These are phyloP conservation scores for Drosophila melanosoma DNA, from an alignment of 2,888 invertebrate genomes.

Conservation along the genomic window DNA sequence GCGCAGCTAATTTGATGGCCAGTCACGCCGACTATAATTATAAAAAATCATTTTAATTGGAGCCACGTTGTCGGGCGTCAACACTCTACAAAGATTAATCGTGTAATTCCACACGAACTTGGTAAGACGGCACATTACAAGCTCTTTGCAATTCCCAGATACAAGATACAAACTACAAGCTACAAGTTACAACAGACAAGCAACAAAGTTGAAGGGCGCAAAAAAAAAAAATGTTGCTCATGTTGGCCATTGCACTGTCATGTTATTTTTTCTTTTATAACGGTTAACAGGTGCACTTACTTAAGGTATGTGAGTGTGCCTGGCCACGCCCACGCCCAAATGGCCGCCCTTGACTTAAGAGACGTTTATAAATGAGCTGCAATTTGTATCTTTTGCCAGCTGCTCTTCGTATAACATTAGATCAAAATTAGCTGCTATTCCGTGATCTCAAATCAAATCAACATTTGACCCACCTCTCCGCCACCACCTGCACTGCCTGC, in stretches of 20 bases:
- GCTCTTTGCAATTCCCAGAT: slow-evolving; percentile 12
- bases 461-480: background rate
- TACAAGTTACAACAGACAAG: background rate
- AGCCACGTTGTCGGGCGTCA: slow-evolving; percentile 52
- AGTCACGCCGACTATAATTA: slow-evolving; percentile 62
- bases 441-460: slow-evolving; percentile 53
- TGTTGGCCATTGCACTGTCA: slow-evolving; percentile 32
- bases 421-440: slow-evolving; percentile 62
- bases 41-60: slow-evolving; percentile 78
- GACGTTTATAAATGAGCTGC: slow-evolving; percentile 65
- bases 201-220: slow-evolving; percentile 38
- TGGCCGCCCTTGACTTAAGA: slow-evolving; percentile 7
- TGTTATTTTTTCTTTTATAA: slow-evolving; percentile 62
- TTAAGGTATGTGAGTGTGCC: slow-evolving; percentile 24
- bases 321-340: slow-evolving; percentile 23
- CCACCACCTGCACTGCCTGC: background rate
- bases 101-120: slow-evolving; percentile 52
- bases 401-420: slow-evolving; percentile 62
- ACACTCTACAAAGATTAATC: slow-evolving; percentile 67
- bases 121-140: slow-evolving; percentile 18
- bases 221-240: slow-evolving; percentile 28
- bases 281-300: slow-evolving; percentile 58
- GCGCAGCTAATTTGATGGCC: slow-evolving; percentile 64
- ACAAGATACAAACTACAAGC: slow-evolving; percentile 20
- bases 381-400: slow-evolving; percentile 65